phyloP scores from a whole-genome alignment of 2,113 vertebrate species.

The Tenrec ecaudatus region DNA sequence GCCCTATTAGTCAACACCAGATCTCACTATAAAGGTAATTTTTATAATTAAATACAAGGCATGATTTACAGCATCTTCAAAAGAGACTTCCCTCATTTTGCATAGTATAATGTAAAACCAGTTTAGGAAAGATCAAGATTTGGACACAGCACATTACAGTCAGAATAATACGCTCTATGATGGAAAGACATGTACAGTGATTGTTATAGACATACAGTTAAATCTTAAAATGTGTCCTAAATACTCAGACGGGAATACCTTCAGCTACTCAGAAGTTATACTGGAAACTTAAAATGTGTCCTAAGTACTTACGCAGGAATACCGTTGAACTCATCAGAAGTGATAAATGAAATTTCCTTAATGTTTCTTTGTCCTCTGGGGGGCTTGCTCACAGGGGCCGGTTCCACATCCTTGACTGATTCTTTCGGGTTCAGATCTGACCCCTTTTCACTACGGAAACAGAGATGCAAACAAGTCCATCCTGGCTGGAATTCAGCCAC shows the following conservation, averaged over 20 bases:
- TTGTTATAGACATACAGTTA: background rate
- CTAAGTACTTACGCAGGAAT: slow-evolving; percentile 85
- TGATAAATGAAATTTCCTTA: slow-evolving; percentile 84
- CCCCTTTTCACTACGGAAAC: background rate
- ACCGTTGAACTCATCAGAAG: slow-evolving; percentile 82
- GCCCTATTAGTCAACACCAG: background rate
- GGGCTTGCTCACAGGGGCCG: slow-evolving; percentile 64
- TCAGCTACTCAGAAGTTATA: slow-evolving; percentile 84
- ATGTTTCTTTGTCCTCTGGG: slow-evolving; percentile 60
- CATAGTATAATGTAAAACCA: slow-evolving; percentile 1
- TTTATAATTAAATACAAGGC: slow-evolving; percentile 6
- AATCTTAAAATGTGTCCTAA: background rate
- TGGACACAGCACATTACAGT: background rate
- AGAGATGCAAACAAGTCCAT: background rate
- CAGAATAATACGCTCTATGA: slow-evolving; percentile 32
- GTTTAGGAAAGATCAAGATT: background rate
- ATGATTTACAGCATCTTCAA: background rate
- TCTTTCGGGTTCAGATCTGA: slow-evolving; percentile 23
- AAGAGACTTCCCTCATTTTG: slow-evolving; percentile 28
- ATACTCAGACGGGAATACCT: slow-evolving; percentile 85
- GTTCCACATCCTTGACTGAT: background rate
- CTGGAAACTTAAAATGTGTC: background rate
- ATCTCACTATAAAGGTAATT: background rate
- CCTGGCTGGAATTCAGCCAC: background rate
- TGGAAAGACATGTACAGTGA: background rate